Evolutionary conservation across 2,113 vertebrate genomes (phyloP).

Genomic region (Spheniscus mendiculus): DNA sequence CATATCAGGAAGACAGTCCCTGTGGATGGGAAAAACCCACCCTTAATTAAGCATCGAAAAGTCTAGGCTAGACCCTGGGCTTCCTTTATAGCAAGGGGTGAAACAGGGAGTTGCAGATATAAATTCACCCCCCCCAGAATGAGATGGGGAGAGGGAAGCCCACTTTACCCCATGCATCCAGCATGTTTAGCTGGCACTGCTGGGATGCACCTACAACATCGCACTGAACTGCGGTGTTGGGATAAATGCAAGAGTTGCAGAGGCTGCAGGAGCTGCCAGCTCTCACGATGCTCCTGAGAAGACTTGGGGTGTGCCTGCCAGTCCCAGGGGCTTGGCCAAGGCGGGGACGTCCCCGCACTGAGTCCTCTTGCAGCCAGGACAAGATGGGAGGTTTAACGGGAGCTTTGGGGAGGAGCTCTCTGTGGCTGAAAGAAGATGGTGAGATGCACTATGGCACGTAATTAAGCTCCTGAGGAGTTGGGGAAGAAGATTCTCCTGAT

Average conservation of each 20-base stretch:
- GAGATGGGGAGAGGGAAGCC: not conserved
- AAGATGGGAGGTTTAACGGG: not conserved
- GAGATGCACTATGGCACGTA: not conserved
- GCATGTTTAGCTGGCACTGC: not conserved
- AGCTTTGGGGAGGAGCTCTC: not conserved
- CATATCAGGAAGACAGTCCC: not conserved
- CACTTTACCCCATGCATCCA: not conserved
- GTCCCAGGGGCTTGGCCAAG: not conserved
- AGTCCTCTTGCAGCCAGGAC: not conserved
- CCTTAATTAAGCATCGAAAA: not conserved
- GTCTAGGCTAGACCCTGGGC: not conserved
- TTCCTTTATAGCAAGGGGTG: not conserved
- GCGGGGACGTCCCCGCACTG: not conserved
- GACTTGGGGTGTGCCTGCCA: not conserved
- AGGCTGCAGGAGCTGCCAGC: not conserved
- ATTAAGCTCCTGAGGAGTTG: not conserved
- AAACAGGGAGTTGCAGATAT: not conserved
- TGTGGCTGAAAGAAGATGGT: not conserved
- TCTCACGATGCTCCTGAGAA: not conserved
- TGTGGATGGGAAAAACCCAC: not conserved
- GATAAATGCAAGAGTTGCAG: not conserved
- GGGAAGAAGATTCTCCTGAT: not conserved
- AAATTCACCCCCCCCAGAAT: not conserved
- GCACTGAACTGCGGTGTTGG: fast-evolving
- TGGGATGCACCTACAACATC: not conserved